Percentiles rank a stretch among this genome's conserved stretches.
These are phyloP conservation scores for Mesoligia furuncula DNA, from an alignment of 2,888 invertebrate genomes.

Conservation along the genomic window DNA sequence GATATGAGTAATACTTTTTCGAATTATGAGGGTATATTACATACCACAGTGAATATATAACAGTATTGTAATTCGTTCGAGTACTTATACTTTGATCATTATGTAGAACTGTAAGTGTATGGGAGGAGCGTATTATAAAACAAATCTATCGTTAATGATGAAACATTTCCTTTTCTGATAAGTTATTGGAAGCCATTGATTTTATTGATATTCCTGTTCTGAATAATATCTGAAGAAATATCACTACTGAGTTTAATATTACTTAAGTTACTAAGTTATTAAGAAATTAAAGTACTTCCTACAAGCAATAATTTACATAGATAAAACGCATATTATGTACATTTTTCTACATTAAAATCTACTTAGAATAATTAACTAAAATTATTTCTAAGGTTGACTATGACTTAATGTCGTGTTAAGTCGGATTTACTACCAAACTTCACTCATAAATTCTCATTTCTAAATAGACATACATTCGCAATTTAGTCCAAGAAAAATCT, in stretches of 20 bases:
- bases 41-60: background rate
- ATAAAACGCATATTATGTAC: conserved; percentile 25
- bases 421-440: conserved; percentile 2
- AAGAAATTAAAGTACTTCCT: background rate
- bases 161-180: conserved; percentile 10
- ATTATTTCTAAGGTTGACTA: conserved; percentile 41
- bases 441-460: background rate
- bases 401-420: conserved; percentile 18
- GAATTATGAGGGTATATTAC: background rate
- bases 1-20: background rate
- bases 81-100: background rate
- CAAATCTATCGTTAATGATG: conserved; percentile 19
- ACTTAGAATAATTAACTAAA: conserved; percentile 33
- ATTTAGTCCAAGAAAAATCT: conserved; percentile 3
- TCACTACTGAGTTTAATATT: conserved; percentile 15
- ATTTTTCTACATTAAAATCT: conserved; percentile 25
- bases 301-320: background rate
- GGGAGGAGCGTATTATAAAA: background rate
- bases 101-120: background rate
- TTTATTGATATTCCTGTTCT: conserved; percentile 51
- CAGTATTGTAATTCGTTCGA: background rate
- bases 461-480: conserved; percentile 4
- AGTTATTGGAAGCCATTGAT: conserved; percentile 55
- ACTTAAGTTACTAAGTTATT: conserved; percentile 6
- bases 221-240: conserved; percentile 36